phyloP scores from a whole-genome alignment of 1,140 invertebrate species.

The Microplitis demolitor region DNA sequence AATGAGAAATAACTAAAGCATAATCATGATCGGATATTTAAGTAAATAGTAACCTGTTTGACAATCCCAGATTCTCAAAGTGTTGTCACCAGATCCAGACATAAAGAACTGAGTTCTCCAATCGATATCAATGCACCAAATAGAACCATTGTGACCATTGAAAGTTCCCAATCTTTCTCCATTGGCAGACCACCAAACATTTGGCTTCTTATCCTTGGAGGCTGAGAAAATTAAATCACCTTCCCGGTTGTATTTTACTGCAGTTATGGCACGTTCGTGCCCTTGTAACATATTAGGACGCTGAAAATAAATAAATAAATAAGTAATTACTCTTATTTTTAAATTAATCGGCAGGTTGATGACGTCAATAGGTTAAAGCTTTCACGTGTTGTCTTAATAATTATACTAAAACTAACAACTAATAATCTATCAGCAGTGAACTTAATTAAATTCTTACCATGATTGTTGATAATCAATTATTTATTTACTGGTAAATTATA shows the following conservation, averaged over 20 bases:
- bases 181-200: constrained; percentile 98
- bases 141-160: constrained; percentile 94
- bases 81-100: constrained; percentile 93
- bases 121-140: constrained; percentile 97
- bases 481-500: too few relatives aligned
- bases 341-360: too few relatives aligned
- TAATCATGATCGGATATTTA: too few relatives aligned
- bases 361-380: neutral
- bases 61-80: constrained; percentile 87
- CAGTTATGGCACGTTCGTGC: constrained; percentile 97
- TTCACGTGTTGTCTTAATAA: too few relatives aligned
- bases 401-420: too few relatives aligned
- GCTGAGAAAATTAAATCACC: constrained; percentile 96
- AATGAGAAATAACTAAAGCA: too few relatives aligned
- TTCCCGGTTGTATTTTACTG: constrained; percentile 98
- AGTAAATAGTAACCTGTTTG: constrained; percentile 65
- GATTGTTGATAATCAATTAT: too few relatives aligned
- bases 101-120: constrained; percentile 93
- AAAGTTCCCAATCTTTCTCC: constrained; percentile 97
- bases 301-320: constrained; percentile 61
- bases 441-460: too few relatives aligned
- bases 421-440: too few relatives aligned
- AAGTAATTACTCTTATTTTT: too few relatives aligned
- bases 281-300: constrained; percentile 97
- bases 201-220: constrained; percentile 93